A percentile compares a stretch with the other conserved stretches of the same genome.
Evolutionary conservation across 2,797 vertebrate genomes (phyloP).

Genomic region (Rhinella marina): DNA sequence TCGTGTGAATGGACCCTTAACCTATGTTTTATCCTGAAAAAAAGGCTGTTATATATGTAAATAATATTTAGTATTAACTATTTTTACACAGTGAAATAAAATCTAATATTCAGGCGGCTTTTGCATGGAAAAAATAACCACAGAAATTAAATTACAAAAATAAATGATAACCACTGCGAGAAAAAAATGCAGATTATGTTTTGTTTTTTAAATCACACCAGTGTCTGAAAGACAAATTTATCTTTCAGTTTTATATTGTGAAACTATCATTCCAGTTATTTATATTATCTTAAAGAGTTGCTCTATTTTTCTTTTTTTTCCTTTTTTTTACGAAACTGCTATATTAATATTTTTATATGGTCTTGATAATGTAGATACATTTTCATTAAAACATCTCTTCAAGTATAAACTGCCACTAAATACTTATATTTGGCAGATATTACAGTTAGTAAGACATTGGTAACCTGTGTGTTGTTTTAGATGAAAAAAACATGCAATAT

Average conservation of each 20-base stretch:
- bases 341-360: neutral
- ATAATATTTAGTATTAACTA: neutral
- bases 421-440: slow-evolving; percentile 31
- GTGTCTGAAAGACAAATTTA: neutral
- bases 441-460: neutral
- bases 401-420: slow-evolving; percentile 13
- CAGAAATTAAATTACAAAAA: neutral
- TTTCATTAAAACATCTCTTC: slow-evolving; percentile 16
- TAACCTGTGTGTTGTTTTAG: slow-evolving; percentile 11
- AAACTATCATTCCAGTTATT: neutral
- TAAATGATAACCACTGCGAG: neutral
- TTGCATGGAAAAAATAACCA: neutral
- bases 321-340: neutral
- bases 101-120: neutral
- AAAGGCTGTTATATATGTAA: neutral
- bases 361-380: neutral
- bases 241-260: neutral
- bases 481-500: slow-evolving; percentile 29
- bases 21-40: neutral
- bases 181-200: neutral
- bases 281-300: neutral
- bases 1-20: too few species aligned
- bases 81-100: neutral
- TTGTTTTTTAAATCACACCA: too few species aligned
- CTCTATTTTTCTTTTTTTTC: neutral